Evolutionary conservation across 1,140 invertebrate species (phyloP), one percentile per base, ranked within the genome.

Genomic region (Neelides sp.): DNA sequence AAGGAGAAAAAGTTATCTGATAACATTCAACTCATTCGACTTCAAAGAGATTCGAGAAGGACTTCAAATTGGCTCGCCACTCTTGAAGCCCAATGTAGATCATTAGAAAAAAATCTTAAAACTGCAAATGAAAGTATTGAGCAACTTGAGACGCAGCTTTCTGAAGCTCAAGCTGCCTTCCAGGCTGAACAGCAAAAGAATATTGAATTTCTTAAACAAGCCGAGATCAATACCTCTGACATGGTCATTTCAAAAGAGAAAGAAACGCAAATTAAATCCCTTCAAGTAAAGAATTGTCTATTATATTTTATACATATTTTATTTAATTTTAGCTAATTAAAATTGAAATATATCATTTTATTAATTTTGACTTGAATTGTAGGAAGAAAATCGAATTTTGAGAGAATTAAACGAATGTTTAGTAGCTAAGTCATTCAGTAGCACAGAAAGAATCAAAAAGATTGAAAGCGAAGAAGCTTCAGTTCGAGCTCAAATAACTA

Each of bases 361-460:
- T 19, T 5, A 5, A 32, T 35, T 24, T 4, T 46, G 4, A 10
- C 3, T 35, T 10, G 4, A 10, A 15, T 48, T 36, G 19, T 37
- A 56, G 44, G 49, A 56, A 8, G 54, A 56, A 48, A 56, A 56
- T 34, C 47, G 19, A 52, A 32, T 32, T 37, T 37, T 48, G 17
- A 48, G 52, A 37, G 54, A 52, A 26, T 32, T 23, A 13, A 51
- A 56, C 34, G 30, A 32, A 1, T 32, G 49, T 28, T 48, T 56
- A 3, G 7, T 52, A 8, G 24, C 23, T 4, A 56, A 52, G 45
- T 34, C 43, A 7, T 4, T 46, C 5, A 10, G 36, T 1, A 28
- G 30, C 27, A 43, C 26, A 24, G 44, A 56, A 13, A 42, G 39
- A 19, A 37, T 20, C 5, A 19, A 50, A 26, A 28, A 41, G 15